phyloP scores from a whole-genome alignment of 2,888 invertebrate genomes.

The Bugula neritina region DNA sequence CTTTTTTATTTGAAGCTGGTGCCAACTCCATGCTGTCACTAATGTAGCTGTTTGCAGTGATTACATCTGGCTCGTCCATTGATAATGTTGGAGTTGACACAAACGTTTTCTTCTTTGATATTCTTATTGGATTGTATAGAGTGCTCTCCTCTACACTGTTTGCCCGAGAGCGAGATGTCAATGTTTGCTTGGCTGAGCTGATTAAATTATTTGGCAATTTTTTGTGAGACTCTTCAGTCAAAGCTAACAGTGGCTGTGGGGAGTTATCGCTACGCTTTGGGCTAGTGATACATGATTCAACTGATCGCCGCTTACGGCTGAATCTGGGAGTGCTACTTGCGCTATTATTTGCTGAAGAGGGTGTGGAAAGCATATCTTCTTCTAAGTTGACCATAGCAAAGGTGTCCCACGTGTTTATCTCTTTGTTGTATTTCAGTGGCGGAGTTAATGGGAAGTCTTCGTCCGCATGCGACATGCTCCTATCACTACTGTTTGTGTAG shows the following conservation, averaged over 20 bases:
- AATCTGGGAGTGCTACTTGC: background rate
- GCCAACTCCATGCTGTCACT: too few species aligned
- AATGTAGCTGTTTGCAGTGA: background rate
- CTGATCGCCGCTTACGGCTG: background rate
- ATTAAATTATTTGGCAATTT: background rate
- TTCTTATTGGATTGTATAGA: background rate
- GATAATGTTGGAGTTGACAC: background rate
- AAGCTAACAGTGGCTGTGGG: background rate
- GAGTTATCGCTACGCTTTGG: background rate
- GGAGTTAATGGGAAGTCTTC: background rate
- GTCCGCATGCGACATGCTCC: constrained; percentile 8
- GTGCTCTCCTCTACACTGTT: background rate
- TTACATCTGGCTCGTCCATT: background rate
- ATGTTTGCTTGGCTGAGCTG: background rate
- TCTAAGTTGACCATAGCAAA: constrained; percentile 12
- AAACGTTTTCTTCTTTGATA: background rate
- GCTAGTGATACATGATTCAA: background rate
- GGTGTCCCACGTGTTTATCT: constrained; percentile 23
- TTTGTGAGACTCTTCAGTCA: background rate
- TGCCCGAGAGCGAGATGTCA: constrained; percentile 1
- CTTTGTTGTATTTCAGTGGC: constrained; percentile 19
- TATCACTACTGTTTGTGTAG: background rate
- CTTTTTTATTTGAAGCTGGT: too few species aligned
- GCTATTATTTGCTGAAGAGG: constrained; percentile 9
- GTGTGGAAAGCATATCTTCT: background rate